Evolutionary conservation across 2,113 vertebrate genomes (phyloP).

Genomic region (Thamnaconus septentrionalis): DNA sequence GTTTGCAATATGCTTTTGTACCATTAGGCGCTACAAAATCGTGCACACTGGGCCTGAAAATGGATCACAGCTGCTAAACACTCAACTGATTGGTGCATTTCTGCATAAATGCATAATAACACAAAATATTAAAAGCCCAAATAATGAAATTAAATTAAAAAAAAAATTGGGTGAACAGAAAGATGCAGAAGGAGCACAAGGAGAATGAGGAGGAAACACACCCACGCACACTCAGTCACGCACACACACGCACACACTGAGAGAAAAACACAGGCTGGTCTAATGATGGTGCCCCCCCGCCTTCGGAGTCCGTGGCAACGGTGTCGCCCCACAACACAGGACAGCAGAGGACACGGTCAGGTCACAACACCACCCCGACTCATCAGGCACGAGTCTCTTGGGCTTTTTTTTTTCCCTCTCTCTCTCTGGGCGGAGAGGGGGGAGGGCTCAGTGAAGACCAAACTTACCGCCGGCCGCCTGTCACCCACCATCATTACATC

Average conservation of each 20-base stretch:
- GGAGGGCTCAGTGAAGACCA: conserved; percentile 69
- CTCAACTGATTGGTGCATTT: neutral
- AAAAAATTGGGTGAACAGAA: conserved; percentile 53
- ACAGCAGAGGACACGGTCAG: conserved; percentile 57
- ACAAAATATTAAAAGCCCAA: neutral
- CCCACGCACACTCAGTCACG: conserved; percentile 45
- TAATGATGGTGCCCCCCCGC: conserved; percentile 72
- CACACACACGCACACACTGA: conserved; percentile 51
- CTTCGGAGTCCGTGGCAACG: conserved; percentile 60
- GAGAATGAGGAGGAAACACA: conserved; percentile 54
- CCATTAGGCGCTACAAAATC: too few species aligned
- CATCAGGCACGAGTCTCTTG: conserved; percentile 42
- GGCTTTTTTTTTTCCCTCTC: neutral
- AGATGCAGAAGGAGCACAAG: conserved; percentile 45
- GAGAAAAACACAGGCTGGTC: conserved; percentile 60
- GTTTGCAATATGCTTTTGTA: too few species aligned
- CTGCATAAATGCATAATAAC: neutral
- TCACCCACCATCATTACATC: conserved; percentile 79
- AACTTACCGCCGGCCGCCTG: conserved; percentile 70
- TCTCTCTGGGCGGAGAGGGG: conserved; percentile 51
- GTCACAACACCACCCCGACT: conserved; percentile 63
- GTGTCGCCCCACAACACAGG: conserved; percentile 62
- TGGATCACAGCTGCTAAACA: too few species aligned
- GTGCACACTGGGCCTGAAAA: too few species aligned
- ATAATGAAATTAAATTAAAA: conserved; percentile 32